Base-by-base conservation (phyloP, 2,113 vertebrate genomes). In the Ceratotherium simum region DNA sequence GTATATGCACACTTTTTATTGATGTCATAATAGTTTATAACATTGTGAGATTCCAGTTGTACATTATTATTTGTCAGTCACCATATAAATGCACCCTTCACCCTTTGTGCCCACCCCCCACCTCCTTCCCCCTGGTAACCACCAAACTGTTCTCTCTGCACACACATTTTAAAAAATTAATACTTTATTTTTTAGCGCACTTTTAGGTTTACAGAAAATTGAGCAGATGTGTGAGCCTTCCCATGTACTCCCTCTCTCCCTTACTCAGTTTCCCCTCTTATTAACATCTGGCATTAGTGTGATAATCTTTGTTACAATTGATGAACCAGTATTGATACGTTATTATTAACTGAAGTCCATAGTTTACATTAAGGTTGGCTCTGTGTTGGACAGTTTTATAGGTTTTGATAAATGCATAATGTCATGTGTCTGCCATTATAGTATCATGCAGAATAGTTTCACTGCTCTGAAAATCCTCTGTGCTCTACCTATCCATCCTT, bases 201-300 rank as follows among this genome's bases (percentile, higher is more conserved):
- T 86, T 90, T 95, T 62, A 92, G 85, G 31, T 51, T 95, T 79
- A 87, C 51, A 69, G 79, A 86, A 94, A 86, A 92, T 33, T 51
- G 27, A 94, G 17, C 54, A 42, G 29, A 31, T 65, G 29, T 36
- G 42, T 42, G 20, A 82, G 36, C 42, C 9, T 85, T 91, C 62
- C 48, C n/a, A 48, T 39, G 13, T 42, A 60, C 16, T 27, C 46
- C 23, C 21, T 31, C 3, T 72, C n/a, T 29, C 12, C 12, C 64
- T 46, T 31, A 29, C 18, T 70, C 58, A 76, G 39, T 85, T 82
- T 69, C 69, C 36, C 7, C 6, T 92, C 27, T 69, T 80, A 62
- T 75, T 96, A 69, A 79, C 20, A 56, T 89, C n/a, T 95, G 75
- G n/a, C 72, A 27, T 89, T 93, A 62, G 17, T 73, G 27, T 87